Conservation (phyloP, 1,140 invertebrate species). For the Anastrepha obliqua region DNA sequence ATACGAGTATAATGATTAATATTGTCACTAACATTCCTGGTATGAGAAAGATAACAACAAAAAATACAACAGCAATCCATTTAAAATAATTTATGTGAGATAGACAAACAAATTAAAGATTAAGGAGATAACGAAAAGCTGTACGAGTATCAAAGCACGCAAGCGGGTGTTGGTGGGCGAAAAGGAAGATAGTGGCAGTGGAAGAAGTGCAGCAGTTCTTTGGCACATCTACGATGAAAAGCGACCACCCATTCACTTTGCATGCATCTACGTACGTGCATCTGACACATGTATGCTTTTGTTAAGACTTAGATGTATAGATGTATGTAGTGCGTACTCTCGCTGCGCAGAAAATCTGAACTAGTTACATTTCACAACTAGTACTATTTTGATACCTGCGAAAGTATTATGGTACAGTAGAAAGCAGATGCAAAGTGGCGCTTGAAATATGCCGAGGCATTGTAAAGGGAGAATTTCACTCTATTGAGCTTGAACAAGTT, state of each 20-base stretch:
- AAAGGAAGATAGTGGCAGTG: no score
- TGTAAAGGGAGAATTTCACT: no score
- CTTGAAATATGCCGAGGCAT: no score
- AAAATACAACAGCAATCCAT: constrained; percentile 13
- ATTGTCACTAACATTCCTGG: constrained; percentile 12
- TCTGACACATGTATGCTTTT: no score
- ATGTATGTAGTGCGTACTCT: background rate
- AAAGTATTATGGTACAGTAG: no score
- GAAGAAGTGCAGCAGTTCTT: background rate
- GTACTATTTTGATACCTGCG: no score
- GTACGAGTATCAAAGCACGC: background rate
- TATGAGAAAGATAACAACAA: background rate
- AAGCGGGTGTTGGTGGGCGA: background rate
- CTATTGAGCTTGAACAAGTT: no score
- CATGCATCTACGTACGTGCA: background rate
- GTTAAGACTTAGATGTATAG: no score
- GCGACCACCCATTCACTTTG: background rate
- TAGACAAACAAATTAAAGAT: constrained; percentile 20
- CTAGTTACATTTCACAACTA: no score
- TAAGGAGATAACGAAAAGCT: background rate
- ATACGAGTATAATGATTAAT: background rate
- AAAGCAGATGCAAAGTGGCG: no score
- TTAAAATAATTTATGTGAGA: constrained; percentile 43
- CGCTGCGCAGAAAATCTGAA: no score
- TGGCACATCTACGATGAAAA: background rate